Evolutionary conservation across 2,888 invertebrate species (phyloP).

Genomic region (Aporophyla lueneburgensis): DNA sequence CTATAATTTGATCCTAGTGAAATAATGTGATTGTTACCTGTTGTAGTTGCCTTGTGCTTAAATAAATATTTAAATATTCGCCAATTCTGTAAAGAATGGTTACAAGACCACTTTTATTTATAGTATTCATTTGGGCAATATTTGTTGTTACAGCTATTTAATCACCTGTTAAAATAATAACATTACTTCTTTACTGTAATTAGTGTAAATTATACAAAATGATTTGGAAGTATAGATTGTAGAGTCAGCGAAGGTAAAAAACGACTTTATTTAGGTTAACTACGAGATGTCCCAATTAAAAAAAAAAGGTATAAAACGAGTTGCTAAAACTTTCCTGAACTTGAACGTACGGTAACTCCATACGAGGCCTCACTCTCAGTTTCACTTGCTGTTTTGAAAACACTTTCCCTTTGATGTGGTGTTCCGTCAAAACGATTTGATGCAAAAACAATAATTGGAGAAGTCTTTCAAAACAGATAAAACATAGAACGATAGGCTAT

Average conservation of each 20-base stretch:
- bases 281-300: too few relatives aligned
- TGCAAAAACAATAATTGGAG: slow-evolving; percentile 41
- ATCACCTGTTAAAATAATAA: neutral
- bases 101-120: neutral
- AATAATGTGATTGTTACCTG: too few relatives aligned
- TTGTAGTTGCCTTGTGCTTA: too few relatives aligned
- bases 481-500: slow-evolving; percentile 67
- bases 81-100: too few relatives aligned
- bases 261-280: too few relatives aligned
- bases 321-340: slow-evolving; percentile 30
- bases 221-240: neutral
- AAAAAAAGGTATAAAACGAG: neutral
- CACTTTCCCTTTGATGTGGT: slow-evolving; percentile 11
- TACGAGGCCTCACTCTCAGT: slow-evolving; percentile 15
- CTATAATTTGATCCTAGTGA: too few relatives aligned
- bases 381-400: slow-evolving; percentile 29
- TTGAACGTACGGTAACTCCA: slow-evolving; percentile 11
- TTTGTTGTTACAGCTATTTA: neutral
- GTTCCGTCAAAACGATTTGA: slow-evolving; percentile 35
- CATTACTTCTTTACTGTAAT: neutral
- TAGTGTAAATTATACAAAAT: neutral
- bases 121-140: neutral
- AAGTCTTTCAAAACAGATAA: slow-evolving; percentile 64
- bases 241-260: neutral
- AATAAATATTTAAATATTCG: neutral